A percentile compares a stretch with the other conserved stretches of the same genome.
phyloP scores from a whole-genome alignment of 2,888 invertebrate species.

The Iphiclides podalirius region DNA sequence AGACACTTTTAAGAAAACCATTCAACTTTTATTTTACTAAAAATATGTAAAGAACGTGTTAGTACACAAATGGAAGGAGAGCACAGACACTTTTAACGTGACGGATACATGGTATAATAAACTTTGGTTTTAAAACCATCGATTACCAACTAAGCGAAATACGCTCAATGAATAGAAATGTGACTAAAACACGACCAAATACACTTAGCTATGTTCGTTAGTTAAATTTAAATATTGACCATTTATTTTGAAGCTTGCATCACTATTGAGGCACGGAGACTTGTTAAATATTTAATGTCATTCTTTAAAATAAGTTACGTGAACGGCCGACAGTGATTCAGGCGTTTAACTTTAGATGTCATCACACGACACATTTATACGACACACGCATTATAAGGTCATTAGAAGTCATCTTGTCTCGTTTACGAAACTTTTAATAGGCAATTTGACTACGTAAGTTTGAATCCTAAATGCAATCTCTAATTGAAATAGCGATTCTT shows the following conservation, averaged over 20 bases:
- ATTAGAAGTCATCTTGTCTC: slow-evolving; percentile 23
- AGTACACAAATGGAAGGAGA: too few relatives aligned
- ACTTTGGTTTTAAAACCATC: too few relatives aligned
- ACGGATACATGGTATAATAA: too few relatives aligned
- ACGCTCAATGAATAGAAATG: too few relatives aligned
- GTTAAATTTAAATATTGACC: slow-evolving; percentile 28
- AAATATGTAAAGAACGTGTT: too few relatives aligned
- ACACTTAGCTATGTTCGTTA: too few relatives aligned
- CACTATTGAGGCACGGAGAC: slow-evolving; percentile 25
- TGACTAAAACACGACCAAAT: too few relatives aligned
- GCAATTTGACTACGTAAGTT: slow-evolving; percentile 12
- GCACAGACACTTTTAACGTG: too few relatives aligned
- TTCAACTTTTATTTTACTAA: too few relatives aligned
- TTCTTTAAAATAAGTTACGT: slow-evolving; percentile 22
- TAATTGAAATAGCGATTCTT: too few relatives aligned
- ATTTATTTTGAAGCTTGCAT: slow-evolving; percentile 29
- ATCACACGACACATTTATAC: slow-evolving; percentile 18
- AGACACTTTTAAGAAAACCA: too few relatives aligned
- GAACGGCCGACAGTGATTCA: slow-evolving; percentile 18
- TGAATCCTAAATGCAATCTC: background rate
- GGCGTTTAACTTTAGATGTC: slow-evolving; percentile 20
- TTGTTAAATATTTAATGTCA: slow-evolving; percentile 19
- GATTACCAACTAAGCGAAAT: too few relatives aligned
- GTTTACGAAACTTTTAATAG: slow-evolving; percentile 19
- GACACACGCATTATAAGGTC: slow-evolving; percentile 27